phyloP scores from a whole-genome alignment of 2,888 invertebrate species.

The Hydroisotoma schaefferi region DNA sequence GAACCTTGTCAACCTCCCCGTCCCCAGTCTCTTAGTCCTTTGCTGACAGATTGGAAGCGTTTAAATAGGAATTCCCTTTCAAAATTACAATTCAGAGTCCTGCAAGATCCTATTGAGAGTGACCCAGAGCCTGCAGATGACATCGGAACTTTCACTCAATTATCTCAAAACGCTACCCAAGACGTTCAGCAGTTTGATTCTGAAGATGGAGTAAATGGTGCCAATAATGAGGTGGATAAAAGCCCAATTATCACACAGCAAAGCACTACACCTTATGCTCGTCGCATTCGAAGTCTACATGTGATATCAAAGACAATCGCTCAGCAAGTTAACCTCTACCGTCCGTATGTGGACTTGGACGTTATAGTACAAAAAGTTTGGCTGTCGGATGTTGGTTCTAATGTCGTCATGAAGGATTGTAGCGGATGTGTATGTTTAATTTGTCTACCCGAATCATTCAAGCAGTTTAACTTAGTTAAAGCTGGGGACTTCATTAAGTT shows the following conservation, averaged over 20 bases:
- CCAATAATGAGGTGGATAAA: not conserved
- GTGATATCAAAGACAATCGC: constrained; percentile 15
- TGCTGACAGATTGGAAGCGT: too few relatives aligned
- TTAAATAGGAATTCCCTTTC: too few relatives aligned
- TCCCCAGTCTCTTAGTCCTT: too few relatives aligned
- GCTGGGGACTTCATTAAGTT: constrained; percentile 15
- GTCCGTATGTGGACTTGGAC: constrained; percentile 18
- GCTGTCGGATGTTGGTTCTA: not conserved
- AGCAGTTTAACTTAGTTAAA: not conserved
- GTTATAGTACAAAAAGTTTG: constrained; percentile 18
- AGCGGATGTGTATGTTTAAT: not conserved
- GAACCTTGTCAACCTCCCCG: too few relatives aligned
- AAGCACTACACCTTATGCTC: not conserved
- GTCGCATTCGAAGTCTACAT: constrained; percentile 3
- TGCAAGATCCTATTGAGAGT: too few relatives aligned
- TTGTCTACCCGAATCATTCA: not conserved
- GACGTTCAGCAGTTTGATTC: not conserved
- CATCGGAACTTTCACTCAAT: not conserved
- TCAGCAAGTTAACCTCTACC: constrained; percentile 14
- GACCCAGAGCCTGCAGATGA: too few relatives aligned
- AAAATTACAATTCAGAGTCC: too few relatives aligned
- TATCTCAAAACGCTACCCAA: not conserved
- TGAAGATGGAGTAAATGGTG: not conserved
- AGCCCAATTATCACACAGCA: not conserved
- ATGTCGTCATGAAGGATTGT: not conserved